phyloP scores from a whole-genome alignment of 2,888 invertebrate genomes.

The Lobophora halterata region DNA sequence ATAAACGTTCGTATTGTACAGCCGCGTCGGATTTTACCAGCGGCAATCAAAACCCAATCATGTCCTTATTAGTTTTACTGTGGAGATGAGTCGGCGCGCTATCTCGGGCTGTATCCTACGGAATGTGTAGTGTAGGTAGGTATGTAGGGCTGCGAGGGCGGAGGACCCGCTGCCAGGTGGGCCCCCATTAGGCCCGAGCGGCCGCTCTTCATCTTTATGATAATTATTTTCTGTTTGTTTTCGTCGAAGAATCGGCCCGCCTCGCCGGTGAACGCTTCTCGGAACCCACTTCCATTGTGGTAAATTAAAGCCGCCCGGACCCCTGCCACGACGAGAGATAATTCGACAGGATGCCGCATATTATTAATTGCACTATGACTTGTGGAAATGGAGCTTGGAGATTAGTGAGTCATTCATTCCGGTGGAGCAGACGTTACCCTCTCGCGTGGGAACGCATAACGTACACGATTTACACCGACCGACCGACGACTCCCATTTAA shows the following conservation, averaged over 20 bases:
- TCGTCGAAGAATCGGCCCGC: slow-evolving; percentile 78
- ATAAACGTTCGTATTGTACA: slow-evolving; percentile 16
- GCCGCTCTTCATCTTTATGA: slow-evolving; percentile 81
- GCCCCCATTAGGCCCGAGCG: slow-evolving; percentile 77
- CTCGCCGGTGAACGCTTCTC: slow-evolving; percentile 74
- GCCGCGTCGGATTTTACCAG: slow-evolving; percentile 32
- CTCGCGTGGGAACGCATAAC: slow-evolving; percentile 70
- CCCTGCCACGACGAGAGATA: slow-evolving; percentile 79
- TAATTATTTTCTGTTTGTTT: slow-evolving; percentile 82
- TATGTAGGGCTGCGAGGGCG: slow-evolving; percentile 41
- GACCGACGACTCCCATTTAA: slow-evolving; percentile 39
- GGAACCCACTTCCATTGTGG: slow-evolving; percentile 79
- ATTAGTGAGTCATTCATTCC: slow-evolving; percentile 80
- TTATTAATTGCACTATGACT: slow-evolving; percentile 82
- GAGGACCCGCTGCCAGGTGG: slow-evolving; percentile 68
- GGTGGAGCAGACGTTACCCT: slow-evolving; percentile 55
- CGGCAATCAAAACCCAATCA: slow-evolving; percentile 57
- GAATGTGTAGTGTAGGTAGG: slow-evolving; percentile 17
- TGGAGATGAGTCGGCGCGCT: slow-evolving; percentile 43
- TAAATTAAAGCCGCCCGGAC: slow-evolving; percentile 80
- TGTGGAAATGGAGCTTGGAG: slow-evolving; percentile 77
- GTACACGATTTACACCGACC: slow-evolving; percentile 56
- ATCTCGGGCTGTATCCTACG: slow-evolving; percentile 29
- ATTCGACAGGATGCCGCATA: slow-evolving; percentile 81
- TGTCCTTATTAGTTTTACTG: slow-evolving; percentile 48